Conservation (phyloP, 1,140 invertebrate species). For the Drosophila nannoptera region DNA sequence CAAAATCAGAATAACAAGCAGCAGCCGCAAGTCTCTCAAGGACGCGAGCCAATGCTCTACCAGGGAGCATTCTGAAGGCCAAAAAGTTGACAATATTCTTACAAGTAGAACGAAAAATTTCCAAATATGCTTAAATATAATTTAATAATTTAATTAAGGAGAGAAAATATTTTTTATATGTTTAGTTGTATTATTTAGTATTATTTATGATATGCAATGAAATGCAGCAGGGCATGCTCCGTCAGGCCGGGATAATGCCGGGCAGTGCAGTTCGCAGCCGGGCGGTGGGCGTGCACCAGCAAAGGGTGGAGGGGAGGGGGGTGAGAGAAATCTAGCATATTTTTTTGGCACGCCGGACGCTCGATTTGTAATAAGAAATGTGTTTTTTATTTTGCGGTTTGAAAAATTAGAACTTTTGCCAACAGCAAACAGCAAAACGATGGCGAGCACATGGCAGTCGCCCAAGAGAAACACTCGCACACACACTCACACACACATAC, state of each 20-base stretch:
- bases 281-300: not conserved
- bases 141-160: too few relatives aligned
- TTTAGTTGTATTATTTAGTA: too few relatives aligned
- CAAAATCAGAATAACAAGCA: slow-evolving; percentile 29
- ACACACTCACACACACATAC: slow-evolving; percentile 22
- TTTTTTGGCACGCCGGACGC: slow-evolving; percentile 61
- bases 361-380: slow-evolving; percentile 73
- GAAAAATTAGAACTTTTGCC: slow-evolving; percentile 75
- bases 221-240: too few relatives aligned
- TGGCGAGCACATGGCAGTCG: slow-evolving; percentile 54
- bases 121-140: too few relatives aligned
- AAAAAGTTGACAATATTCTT: too few relatives aligned
- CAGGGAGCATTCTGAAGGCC: too few relatives aligned
- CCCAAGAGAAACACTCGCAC: slow-evolving; percentile 48
- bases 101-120: too few relatives aligned
- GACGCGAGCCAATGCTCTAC: too few relatives aligned
- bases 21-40: not conserved
- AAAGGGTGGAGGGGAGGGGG: not conserved
- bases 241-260: too few relatives aligned
- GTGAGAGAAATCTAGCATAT: slow-evolving; percentile 41
- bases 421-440: slow-evolving; percentile 56
- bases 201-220: too few relatives aligned
- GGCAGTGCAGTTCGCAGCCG: too few relatives aligned
- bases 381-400: slow-evolving; percentile 66
- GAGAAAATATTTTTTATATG: too few relatives aligned